Base-by-base conservation (phyloP, 2,888 invertebrate species). In the Drosophila vallismaia region DNA sequence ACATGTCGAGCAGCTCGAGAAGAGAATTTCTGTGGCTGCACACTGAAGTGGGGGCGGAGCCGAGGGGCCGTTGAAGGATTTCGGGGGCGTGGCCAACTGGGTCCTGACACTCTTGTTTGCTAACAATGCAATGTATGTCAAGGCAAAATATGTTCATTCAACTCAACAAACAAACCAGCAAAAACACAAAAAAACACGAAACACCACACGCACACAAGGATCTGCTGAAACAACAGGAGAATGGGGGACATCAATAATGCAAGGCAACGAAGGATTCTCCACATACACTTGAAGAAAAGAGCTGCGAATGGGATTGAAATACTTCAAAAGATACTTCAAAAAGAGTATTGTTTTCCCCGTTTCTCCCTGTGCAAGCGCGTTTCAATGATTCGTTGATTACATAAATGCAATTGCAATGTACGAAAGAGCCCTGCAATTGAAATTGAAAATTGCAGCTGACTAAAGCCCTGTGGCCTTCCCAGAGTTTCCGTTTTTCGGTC, bases 131-230 rank as follows among this genome's bases (percentile, higher is more conserved):
- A 82, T 82, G 82, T 82, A 85, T 82, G 82, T 82, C 82, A 82
- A 82, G 82, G 82, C 88, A 68, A 87, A 87, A 82, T 82, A 82
- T 82, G 82, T 82, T 82, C 82, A 82, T 82, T 88, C 86, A 88
- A 85, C 82, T 87, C 79, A 71, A 78, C 85, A 70, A 63, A 72
- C 70, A 64, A 52, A 67, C 48, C 62, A 42, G 48, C 40, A 42
- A 38, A 40, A 42, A 67, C 67, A 66, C 50, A 40, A 28, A 10
- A 36, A 10, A 33, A n/a, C 38, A 14, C 14, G 7, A 10, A 24
- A 24, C 9, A 24, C 9, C 42, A 14, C 56, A 62, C 48, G 49
- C 42, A 44, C 48, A 52, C 51, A 42, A 42, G 50, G 9, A 45
- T 38, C 42, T 46, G 70, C 40, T 44, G 48, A 50, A 68, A 50